A percentile compares a stretch with the other conserved stretches of the same genome.
Conservation (phyloP, 2,113 vertebrate genomes). For the Pleuronectes platessa region DNA sequence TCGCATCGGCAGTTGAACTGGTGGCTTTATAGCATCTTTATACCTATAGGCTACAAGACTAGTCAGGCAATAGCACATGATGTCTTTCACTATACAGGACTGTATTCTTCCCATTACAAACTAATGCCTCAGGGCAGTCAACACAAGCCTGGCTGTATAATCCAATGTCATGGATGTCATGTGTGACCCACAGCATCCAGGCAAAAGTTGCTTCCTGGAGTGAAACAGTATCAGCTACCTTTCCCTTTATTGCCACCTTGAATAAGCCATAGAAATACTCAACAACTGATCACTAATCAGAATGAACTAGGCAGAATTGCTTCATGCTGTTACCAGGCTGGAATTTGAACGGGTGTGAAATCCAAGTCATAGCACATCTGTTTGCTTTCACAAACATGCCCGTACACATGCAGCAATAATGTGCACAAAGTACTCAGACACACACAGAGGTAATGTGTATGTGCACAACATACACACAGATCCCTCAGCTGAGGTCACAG, state of each 20-base stretch:
- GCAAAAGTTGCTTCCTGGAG: constrained; percentile 6
- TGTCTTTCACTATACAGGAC: constrained; percentile 47
- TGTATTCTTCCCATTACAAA: constrained; percentile 54
- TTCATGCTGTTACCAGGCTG: constrained; percentile 21
- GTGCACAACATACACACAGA: not conserved
- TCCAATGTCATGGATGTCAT: constrained; percentile 61
- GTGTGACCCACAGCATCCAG: constrained; percentile 43
- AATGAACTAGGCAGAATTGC: not conserved
- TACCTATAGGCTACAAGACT: constrained; percentile 43
- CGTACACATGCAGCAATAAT: too few species aligned
- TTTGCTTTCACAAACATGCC: constrained; percentile 1
- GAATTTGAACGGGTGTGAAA: constrained; percentile 59
- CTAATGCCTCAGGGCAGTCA: constrained; percentile 1
- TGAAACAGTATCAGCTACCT: constrained; percentile 11
- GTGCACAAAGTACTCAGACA: not conserved
- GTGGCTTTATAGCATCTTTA: constrained; percentile 6
- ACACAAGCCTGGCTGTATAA: constrained; percentile 44
- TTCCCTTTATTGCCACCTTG: constrained; percentile 10
- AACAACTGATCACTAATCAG: constrained; percentile 36
- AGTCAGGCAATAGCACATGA: constrained; percentile 60
- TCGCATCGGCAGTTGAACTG: constrained; percentile 28
- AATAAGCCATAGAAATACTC: constrained; percentile 22
- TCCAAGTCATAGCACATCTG: constrained; percentile 45
- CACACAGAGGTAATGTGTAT: not conserved
- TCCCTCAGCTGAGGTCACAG: constrained; percentile 50